phyloP scores from a whole-genome alignment of 2,888 invertebrate species.

The Brenthis hecate region DNA sequence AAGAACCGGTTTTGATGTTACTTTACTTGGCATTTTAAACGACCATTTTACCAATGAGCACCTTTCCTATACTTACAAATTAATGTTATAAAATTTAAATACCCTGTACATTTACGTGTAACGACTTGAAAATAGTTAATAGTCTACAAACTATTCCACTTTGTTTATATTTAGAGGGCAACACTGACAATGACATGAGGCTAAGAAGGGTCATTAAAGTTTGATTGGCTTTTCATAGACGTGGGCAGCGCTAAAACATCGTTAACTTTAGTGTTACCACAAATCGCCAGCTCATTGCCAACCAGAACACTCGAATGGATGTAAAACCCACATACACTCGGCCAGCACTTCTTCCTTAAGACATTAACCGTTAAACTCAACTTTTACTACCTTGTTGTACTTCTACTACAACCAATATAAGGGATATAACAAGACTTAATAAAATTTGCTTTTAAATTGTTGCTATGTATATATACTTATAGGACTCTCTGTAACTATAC shows the following conservation, averaged over 20 bases:
- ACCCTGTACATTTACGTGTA: background rate
- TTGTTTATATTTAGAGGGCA: constrained; percentile 15
- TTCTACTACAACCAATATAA: constrained; percentile 3
- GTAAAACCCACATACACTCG: constrained; percentile 52
- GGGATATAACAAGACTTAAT: background rate
- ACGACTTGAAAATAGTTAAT: background rate
- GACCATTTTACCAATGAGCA: too few species aligned
- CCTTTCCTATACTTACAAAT: too few species aligned
- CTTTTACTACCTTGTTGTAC: constrained; percentile 18
- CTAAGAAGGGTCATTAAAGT: constrained; percentile 61
- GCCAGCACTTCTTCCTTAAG: constrained; percentile 34
- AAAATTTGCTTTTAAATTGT: background rate
- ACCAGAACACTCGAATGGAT: constrained; percentile 50
- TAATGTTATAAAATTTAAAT: too few species aligned
- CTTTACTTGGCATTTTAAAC: too few species aligned
- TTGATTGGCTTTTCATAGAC: constrained; percentile 74
- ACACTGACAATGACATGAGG: constrained; percentile 10
- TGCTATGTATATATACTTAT: background rate
- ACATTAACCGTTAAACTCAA: constrained; percentile 22
- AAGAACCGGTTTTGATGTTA: too few species aligned
- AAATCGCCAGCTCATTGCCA: constrained; percentile 62
- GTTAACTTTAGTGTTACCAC: constrained; percentile 68
- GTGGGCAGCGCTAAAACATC: constrained; percentile 54
- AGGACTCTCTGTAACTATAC: background rate
- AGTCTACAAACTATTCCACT: background rate